Percentiles rank a stretch among this genome's conserved stretches.
Conservation (phyloP, 2,113 vertebrate species). For the Catagonus wagneri region DNA sequence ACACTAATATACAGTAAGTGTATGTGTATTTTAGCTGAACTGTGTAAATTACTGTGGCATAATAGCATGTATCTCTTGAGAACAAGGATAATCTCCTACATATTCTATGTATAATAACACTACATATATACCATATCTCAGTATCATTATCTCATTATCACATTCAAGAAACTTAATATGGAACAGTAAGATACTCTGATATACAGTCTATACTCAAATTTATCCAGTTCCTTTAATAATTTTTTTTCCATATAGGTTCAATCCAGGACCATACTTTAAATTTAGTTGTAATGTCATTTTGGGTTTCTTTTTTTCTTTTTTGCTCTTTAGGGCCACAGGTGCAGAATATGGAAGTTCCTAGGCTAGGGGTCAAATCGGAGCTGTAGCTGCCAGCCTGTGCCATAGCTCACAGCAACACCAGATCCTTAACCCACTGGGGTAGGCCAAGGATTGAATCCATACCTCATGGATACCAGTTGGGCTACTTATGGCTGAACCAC, state of each 20-base stretch:
- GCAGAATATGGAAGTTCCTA: no score
- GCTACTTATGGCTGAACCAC: no score
- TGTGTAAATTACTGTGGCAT: neutral
- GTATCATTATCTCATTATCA: neutral
- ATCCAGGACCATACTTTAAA: neutral
- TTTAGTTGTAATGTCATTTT: neutral
- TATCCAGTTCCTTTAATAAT: neutral
- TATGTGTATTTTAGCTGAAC: neutral
- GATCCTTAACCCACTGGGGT: no score
- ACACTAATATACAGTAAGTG: neutral
- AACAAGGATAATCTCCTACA: neutral
- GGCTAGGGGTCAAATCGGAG: no score
- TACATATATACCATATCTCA: neutral
- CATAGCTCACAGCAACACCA: no score
- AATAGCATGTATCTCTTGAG: neutral
- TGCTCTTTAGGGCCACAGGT: no score
- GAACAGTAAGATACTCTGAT: neutral
- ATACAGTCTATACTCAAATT: neutral
- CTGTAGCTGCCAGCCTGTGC: no score
- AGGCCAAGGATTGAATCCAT: no score
- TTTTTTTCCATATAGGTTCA: neutral
- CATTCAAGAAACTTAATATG: conserved; percentile 3
- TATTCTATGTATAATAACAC: neutral
- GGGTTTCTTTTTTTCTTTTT: no score
- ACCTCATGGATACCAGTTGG: no score